These are phyloP conservation scores for Tanypteryx hageni DNA, from an alignment of 2,888 invertebrate genomes.

Conservation along the genomic window DNA sequence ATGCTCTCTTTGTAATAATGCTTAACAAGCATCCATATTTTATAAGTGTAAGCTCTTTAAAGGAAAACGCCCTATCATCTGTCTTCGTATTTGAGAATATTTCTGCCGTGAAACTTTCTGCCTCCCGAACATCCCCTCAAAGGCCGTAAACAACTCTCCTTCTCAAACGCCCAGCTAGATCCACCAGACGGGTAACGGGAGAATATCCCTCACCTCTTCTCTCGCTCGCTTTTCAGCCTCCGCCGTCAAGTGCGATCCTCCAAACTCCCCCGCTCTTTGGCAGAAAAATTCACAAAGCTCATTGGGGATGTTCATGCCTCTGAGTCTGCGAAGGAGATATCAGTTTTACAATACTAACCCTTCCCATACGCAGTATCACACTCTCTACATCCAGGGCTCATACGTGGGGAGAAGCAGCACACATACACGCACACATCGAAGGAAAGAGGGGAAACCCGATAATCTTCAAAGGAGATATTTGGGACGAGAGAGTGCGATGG, in stretches of 20 bases:
- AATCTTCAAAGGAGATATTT: slow-evolving; percentile 31
- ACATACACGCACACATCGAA: not conserved
- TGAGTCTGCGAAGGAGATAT: slow-evolving; percentile 1
- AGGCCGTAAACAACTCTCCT: too few relatives aligned
- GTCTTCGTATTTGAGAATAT: too few relatives aligned
- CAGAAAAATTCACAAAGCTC: not conserved
- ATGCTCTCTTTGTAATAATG: not conserved
- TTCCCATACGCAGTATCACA: not conserved
- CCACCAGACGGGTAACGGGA: too few relatives aligned
- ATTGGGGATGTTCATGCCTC: not conserved
- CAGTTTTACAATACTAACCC: not conserved
- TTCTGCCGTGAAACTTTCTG: too few relatives aligned
- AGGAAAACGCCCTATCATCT: not conserved
- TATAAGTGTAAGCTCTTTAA: slow-evolving; percentile 17
- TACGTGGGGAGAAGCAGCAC: not conserved
- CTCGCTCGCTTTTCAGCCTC: too few relatives aligned
- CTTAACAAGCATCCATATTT: not conserved
- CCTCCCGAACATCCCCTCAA: too few relatives aligned
- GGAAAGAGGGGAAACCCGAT: not conserved
- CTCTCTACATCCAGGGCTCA: slow-evolving; percentile 11
- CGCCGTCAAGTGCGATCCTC: too few relatives aligned
- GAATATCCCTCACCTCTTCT: too few relatives aligned
- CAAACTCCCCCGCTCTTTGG: not conserved
- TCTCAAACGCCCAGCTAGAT: too few relatives aligned
- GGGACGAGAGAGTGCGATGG: slow-evolving; percentile 1